These are phyloP conservation scores for Heterodera carotae DNA, from an alignment of 1,140 invertebrate genomes.

Conservation along the genomic window DNA sequence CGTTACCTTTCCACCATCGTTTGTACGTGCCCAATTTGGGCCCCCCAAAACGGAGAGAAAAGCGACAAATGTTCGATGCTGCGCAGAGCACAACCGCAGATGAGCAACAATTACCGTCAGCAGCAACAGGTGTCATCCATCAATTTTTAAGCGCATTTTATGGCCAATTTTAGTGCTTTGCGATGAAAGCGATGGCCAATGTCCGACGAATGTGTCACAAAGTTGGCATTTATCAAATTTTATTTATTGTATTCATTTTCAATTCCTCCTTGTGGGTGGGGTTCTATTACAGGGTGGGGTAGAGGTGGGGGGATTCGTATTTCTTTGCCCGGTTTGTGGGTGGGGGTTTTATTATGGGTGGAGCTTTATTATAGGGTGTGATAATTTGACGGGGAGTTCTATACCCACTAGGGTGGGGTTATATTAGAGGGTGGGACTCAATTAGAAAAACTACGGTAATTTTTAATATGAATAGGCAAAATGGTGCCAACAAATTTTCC, in stretches of 20 bases:
- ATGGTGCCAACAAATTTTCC: not conserved
- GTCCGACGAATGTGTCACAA: constrained; percentile 17
- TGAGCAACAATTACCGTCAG: constrained; percentile 34
- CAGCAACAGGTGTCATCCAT: constrained; percentile 40
- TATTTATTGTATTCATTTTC: not conserved
- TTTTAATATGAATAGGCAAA: too few relatives aligned
- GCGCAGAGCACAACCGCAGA: constrained; percentile 26
- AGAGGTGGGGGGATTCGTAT: too few relatives aligned
- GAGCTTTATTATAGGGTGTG: too few relatives aligned
- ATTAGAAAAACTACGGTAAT: too few relatives aligned
- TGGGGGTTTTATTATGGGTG: too few relatives aligned
- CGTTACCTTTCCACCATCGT: not conserved
- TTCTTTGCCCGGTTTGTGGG: too few relatives aligned
- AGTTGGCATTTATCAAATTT: not conserved
- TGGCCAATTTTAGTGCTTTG: constrained; percentile 33
- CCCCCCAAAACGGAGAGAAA: constrained; percentile 12
- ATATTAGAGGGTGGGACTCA: too few relatives aligned
- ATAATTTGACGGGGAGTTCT: too few relatives aligned
- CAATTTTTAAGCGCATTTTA: not conserved
- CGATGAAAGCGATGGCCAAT: constrained; percentile 39
- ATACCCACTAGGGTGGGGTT: too few relatives aligned
- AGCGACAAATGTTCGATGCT: not conserved
- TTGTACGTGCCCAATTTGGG: not conserved
- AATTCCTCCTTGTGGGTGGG: too few relatives aligned
- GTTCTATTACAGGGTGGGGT: too few relatives aligned